A percentile compares a stretch with the other conserved stretches of the same genome.
Conservation (phyloP, 2,888 invertebrate genomes). For the Stenoptilia bipunctidactyla region DNA sequence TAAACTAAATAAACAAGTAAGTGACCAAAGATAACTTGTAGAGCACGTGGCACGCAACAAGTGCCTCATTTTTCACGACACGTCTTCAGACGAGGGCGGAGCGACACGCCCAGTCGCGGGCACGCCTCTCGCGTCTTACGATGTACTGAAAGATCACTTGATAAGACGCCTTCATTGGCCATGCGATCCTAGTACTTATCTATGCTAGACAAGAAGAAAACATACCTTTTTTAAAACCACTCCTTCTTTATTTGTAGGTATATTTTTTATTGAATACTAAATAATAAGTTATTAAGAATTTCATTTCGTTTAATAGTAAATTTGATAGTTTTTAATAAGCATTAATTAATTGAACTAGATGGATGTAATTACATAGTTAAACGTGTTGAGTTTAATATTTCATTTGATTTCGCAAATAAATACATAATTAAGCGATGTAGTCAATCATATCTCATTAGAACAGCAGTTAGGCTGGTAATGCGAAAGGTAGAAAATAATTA, state of each 20-base stretch:
- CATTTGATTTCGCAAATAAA: slow-evolving; percentile 15
- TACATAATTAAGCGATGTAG: background rate
- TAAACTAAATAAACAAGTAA: no score
- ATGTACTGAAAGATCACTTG: no score
- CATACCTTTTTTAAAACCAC: no score
- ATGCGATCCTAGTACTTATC: slow-evolving; percentile 19
- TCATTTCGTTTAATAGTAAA: no score
- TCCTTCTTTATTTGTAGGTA: no score
- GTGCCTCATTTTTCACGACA: slow-evolving; percentile 37
- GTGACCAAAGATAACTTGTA: no score
- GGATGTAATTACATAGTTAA: slow-evolving; percentile 10
- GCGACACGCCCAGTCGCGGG: slow-evolving; percentile 37
- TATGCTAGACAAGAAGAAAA: no score
- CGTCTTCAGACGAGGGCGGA: slow-evolving; percentile 54
- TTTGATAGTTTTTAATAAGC: slow-evolving; percentile 9
- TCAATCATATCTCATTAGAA: slow-evolving; percentile 28
- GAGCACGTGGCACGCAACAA: background rate
- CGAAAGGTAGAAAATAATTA: no score
- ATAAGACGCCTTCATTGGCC: background rate
- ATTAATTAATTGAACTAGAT: background rate
- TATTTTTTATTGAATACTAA: no score
- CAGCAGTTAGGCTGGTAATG: background rate
- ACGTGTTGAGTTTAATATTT: slow-evolving; percentile 22
- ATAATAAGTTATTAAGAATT: no score
- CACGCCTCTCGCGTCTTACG: slow-evolving; percentile 43